Conservation (phyloP, 2,113 vertebrate genomes). For the Cercocebus atys region DNA sequence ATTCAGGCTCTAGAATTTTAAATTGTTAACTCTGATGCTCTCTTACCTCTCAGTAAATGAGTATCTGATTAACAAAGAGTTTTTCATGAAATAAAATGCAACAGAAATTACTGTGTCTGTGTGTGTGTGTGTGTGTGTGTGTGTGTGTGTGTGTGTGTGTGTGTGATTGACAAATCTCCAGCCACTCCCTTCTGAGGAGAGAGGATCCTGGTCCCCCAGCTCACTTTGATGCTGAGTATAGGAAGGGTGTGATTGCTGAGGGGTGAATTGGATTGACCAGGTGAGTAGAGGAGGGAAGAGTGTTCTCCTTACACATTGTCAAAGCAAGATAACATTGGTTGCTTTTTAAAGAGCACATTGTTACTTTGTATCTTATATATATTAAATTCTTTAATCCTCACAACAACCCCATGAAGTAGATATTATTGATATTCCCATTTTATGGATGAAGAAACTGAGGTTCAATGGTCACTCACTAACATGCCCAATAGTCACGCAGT, state of each 20-base stretch:
- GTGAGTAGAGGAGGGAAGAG: too few species aligned
- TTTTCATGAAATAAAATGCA: neutral
- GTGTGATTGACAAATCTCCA: neutral
- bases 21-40: neutral
- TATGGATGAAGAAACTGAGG: neutral
- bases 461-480: neutral
- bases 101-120: neutral
- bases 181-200: neutral
- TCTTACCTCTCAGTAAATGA: neutral
- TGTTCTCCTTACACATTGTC: neutral
- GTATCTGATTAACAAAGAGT: neutral
- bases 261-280: too few species aligned
- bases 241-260: too few species aligned
- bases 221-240: neutral
- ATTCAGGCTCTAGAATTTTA: neutral
- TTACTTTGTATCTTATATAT: neutral
- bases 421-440: neutral
- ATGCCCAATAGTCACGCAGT: neutral
- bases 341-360: neutral
- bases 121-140: too few species aligned
- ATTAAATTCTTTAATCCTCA: neutral
- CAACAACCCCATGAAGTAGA: neutral
- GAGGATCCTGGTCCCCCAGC: neutral
- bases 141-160: rapidly evolving
- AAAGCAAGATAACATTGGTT: neutral